Evolutionary conservation across 2,797 vertebrate species (phyloP).

Genomic region (Crocodylus rhombifer): DNA sequence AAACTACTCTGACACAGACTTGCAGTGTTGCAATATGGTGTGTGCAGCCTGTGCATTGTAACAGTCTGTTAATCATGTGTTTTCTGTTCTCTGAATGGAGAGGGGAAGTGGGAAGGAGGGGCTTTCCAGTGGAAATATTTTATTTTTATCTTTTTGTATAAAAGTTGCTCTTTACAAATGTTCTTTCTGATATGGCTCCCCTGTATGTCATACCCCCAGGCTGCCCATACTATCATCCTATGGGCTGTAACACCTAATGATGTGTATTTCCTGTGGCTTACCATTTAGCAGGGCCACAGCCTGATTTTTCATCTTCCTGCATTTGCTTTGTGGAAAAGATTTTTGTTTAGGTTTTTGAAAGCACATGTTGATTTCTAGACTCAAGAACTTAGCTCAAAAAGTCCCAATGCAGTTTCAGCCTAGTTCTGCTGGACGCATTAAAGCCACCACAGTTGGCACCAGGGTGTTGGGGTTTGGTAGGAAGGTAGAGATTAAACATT

Average conservation of each 20-base stretch:
- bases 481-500: too few species aligned
- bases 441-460: not conserved
- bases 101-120: rapidly evolving
- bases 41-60: not conserved
- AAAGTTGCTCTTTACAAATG: rapidly evolving
- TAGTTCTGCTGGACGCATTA: not conserved
- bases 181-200: not conserved
- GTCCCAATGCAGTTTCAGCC: not conserved
- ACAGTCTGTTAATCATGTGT: rapidly evolving
- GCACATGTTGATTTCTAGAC: not conserved
- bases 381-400: not conserved
- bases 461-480: not conserved
- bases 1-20: not conserved
- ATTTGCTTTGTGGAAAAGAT: not conserved
- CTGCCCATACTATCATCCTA: not conserved
- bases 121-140: rapidly evolving
- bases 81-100: not conserved
- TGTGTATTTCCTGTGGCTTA: not conserved
- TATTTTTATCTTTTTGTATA: not conserved
- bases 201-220: not conserved
- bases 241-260: not conserved
- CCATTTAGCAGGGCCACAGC: not conserved
- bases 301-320: not conserved
- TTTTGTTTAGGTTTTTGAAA: not conserved
- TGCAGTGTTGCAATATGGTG: not conserved